Conservation (phyloP, 2,797 vertebrate species). For the Chelonia mydas region DNA sequence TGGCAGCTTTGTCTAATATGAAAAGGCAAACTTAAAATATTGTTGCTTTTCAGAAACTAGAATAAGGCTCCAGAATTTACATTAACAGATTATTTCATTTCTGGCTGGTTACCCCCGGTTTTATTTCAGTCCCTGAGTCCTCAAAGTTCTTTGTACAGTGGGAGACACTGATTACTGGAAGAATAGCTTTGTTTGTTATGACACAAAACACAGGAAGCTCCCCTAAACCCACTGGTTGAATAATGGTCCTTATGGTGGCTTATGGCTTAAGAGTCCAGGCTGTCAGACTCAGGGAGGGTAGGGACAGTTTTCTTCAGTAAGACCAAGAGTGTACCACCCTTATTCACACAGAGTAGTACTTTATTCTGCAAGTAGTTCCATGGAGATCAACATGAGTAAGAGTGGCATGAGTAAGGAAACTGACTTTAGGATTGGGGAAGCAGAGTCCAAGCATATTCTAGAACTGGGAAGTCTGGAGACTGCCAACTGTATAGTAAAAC, state of each 20-base stretch:
- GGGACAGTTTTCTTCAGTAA: background rate
- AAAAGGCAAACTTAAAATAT: background rate
- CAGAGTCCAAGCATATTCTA: background rate
- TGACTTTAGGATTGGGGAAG: background rate
- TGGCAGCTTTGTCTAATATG: background rate
- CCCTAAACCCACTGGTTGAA: background rate
- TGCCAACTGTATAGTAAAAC: background rate
- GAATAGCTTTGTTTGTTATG: background rate
- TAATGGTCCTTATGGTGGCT: background rate
- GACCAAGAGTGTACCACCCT: fast-evolving
- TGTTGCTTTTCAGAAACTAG: background rate
- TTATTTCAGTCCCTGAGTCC: background rate
- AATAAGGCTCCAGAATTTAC: background rate
- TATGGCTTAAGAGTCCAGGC: background rate
- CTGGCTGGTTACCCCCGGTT: background rate
- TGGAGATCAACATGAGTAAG: background rate
- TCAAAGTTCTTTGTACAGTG: background rate
- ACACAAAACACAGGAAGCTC: background rate
- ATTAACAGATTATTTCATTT: background rate
- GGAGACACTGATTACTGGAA: background rate
- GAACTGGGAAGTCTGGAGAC: background rate
- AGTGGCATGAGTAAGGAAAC: background rate
- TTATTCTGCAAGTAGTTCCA: background rate
- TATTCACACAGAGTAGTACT: background rate
- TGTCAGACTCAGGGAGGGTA: fast-evolving